Percentiles rank a stretch among this genome's conserved stretches.
These are phyloP conservation scores for Drosophila ustulata DNA, from an alignment of 2,888 invertebrate species.

Conservation along the genomic window DNA sequence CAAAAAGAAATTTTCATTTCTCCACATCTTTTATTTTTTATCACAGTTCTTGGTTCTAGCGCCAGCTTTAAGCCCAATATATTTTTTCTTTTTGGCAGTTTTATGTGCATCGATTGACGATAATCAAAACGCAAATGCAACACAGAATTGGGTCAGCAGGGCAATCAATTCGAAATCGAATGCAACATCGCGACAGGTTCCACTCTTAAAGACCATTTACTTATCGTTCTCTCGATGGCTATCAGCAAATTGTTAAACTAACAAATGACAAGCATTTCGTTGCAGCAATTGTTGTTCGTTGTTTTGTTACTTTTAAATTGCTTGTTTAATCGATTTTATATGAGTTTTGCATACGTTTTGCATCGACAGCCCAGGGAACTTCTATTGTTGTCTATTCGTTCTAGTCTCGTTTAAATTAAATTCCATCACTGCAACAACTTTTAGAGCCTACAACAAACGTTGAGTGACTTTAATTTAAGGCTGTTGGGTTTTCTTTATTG, in stretches of 20 bases:
- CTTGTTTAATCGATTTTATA: constrained; percentile 6
- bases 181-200: not conserved
- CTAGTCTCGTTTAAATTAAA: not conserved
- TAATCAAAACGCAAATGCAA: constrained; percentile 44
- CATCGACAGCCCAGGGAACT: not conserved
- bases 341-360: constrained; percentile 10
- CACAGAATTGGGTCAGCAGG: constrained; percentile 36
- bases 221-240: constrained; percentile 15
- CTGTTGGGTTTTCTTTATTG: not conserved
- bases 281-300: constrained; percentile 13
- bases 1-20: constrained; percentile 5
- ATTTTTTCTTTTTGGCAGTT: constrained; percentile 37
- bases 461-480: not conserved
- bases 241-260: constrained; percentile 12
- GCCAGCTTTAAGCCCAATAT: constrained; percentile 23
- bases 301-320: constrained; percentile 9
- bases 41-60: constrained; percentile 25
- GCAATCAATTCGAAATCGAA: constrained; percentile 26
- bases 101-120: constrained; percentile 44
- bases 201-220: not conserved
- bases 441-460: not conserved
- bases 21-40: not conserved
- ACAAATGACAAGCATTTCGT: constrained; percentile 26
- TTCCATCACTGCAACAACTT: not conserved
- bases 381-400: not conserved